phyloP scores from a whole-genome alignment of 2,888 invertebrate genomes.

The Dichetophora obliterata region DNA sequence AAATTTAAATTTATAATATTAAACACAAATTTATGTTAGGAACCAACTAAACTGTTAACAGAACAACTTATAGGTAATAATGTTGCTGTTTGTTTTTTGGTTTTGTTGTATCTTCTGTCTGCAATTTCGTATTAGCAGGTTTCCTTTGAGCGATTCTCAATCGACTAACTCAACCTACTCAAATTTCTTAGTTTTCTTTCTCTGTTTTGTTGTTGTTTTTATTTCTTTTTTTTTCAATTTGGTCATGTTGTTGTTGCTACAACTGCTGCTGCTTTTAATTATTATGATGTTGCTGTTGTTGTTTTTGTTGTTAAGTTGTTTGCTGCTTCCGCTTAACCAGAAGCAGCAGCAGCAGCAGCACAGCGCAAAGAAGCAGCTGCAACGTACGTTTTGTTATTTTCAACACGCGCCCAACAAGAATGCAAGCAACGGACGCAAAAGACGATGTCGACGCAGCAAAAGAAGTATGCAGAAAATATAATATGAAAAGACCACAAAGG shows the following conservation, averaged over 20 bases:
- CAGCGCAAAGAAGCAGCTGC: conserved; percentile 23
- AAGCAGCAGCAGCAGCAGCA: conserved; percentile 42
- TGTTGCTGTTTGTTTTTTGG: neutral
- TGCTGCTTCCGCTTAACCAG: conserved; percentile 46
- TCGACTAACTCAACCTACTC: conserved; percentile 27
- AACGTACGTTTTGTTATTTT: conserved; percentile 43
- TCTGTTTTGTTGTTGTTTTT: neutral
- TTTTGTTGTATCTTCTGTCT: neutral
- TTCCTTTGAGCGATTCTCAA: neutral
- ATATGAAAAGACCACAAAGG: conserved; percentile 14
- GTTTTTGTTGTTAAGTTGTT: conserved; percentile 25
- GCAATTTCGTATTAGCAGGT: neutral
- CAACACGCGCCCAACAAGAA: conserved; percentile 53
- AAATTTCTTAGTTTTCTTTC: conserved; percentile 27
- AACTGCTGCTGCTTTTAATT: neutral
- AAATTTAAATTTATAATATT: too few species aligned
- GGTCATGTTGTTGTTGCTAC: neutral
- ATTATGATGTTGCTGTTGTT: conserved; percentile 29
- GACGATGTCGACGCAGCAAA: conserved; percentile 9
- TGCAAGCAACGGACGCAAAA: conserved; percentile 33
- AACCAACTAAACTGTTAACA: neutral
- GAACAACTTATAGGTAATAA: neutral
- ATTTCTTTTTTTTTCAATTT: neutral
- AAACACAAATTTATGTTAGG: too few species aligned
- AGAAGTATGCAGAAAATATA: conserved; percentile 21